Percentiles rank a stretch among this genome's conserved stretches.
Evolutionary conservation across 2,888 invertebrate genomes (phyloP).

Genomic region (Sphecodes monilicornis): DNA sequence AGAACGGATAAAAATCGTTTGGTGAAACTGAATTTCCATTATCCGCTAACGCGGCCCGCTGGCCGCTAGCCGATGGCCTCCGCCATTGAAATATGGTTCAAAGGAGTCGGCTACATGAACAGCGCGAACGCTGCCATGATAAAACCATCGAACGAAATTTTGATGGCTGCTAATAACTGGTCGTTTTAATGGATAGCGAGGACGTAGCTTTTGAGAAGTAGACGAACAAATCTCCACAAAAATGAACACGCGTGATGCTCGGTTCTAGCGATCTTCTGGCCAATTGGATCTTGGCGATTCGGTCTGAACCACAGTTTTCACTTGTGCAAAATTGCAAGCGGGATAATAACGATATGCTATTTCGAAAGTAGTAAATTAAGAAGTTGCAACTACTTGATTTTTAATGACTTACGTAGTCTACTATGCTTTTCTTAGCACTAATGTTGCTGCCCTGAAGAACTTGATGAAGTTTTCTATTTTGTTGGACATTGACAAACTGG

Average conservation of each 20-base stretch:
- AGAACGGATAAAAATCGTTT: slow-evolving; percentile 2
- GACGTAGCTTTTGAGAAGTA: neutral
- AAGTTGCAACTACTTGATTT: too few relatives aligned
- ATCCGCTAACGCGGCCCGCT: neutral
- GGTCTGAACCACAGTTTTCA: neutral
- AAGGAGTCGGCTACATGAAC: slow-evolving; percentile 2
- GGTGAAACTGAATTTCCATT: slow-evolving; percentile 4
- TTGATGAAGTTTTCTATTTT: too few relatives aligned
- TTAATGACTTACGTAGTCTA: too few relatives aligned
- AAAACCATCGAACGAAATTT: neutral
- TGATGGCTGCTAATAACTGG: slow-evolving; percentile 5
- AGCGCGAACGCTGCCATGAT: neutral
- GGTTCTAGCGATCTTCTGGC: neutral
- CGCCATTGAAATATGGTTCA: slow-evolving; percentile 14
- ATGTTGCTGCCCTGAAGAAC: too few relatives aligned
- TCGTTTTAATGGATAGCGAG: neutral
- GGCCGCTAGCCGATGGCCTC: neutral
- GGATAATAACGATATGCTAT: neutral
- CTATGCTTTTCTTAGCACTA: too few relatives aligned
- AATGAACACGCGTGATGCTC: neutral
- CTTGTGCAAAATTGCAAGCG: neutral
- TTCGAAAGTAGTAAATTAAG: neutral
- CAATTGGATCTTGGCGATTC: neutral
- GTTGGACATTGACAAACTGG: too few relatives aligned
- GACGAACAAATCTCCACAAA: neutral